Percentiles rank a stretch among this genome's conserved stretches.
Conservation (phyloP, 2,888 invertebrate species). For the Leptinotarsa juncta region DNA sequence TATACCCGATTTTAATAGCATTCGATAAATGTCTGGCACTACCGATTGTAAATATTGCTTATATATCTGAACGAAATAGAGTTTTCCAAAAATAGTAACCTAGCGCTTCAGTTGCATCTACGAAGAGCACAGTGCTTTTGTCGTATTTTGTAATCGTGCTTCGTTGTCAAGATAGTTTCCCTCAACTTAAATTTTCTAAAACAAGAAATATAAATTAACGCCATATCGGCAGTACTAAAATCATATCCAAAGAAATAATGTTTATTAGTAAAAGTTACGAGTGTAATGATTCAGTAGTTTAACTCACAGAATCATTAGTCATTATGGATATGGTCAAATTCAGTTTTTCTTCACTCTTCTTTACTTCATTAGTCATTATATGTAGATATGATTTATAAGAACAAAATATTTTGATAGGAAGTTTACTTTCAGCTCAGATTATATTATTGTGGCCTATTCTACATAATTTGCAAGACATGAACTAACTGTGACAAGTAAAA, state of each 20-base stretch:
- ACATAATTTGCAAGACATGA: too few species aligned
- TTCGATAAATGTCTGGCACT: slow-evolving; percentile 3
- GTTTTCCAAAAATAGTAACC: slow-evolving; percentile 12
- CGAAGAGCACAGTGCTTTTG: slow-evolving; percentile 60
- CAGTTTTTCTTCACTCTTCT: not conserved
- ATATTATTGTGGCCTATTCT: too few species aligned
- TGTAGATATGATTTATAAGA: not conserved
- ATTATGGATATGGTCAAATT: slow-evolving; percentile 7
- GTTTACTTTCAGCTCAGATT: too few species aligned
- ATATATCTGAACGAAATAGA: slow-evolving; percentile 16
- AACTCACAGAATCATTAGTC: not conserved
- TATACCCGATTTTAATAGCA: not conserved
- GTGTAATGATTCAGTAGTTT: not conserved
- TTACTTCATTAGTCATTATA: not conserved
- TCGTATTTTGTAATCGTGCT: slow-evolving; percentile 61
- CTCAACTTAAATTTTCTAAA: not conserved
- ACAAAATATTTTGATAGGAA: too few species aligned
- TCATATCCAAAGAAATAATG: not conserved
- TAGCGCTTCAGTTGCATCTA: slow-evolving; percentile 49
- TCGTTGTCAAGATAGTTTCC: slow-evolving; percentile 44
- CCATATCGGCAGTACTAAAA: not conserved
- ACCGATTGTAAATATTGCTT: slow-evolving; percentile 34
- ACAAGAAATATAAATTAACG: not conserved
- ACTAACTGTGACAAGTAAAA: too few species aligned
- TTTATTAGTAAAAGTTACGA: not conserved